phyloP scores from a whole-genome alignment of 2,797 vertebrate species.

The Sardinella longiceps region DNA sequence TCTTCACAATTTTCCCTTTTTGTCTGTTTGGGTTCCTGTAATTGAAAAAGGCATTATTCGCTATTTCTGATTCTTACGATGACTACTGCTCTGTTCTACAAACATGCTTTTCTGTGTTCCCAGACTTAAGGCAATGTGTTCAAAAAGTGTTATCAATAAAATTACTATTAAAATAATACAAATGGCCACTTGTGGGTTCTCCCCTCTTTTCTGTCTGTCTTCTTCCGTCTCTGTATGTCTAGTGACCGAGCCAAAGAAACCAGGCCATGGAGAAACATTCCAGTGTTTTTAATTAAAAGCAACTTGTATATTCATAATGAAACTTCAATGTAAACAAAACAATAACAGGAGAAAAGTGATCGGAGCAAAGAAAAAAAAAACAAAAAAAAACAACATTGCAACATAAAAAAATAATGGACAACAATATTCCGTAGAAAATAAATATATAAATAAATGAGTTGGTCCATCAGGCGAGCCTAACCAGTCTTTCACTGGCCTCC shows the following conservation, averaged over 20 bases:
- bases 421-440: neutral
- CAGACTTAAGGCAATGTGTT: constrained; percentile 78
- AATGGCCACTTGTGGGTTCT: neutral
- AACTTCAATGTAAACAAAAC: neutral
- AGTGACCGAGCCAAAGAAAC: too few species aligned
- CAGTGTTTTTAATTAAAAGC: neutral
- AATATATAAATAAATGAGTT: neutral
- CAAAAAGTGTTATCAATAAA: constrained; percentile 79
- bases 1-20: constrained; percentile 62
- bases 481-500: constrained; percentile 82
- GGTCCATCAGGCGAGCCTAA: constrained; percentile 68
- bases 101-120: constrained; percentile 76
- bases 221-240: neutral
- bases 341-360: neutral
- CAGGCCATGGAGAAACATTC: neutral
- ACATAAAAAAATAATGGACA: constrained; percentile 18
- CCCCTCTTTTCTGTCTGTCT: neutral
- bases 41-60: constrained; percentile 66
- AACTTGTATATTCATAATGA: neutral
- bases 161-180: constrained; percentile 69
- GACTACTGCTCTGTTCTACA: constrained; percentile 76
- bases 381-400: neutral
- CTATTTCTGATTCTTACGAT: constrained; percentile 64
- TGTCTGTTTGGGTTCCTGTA: constrained; percentile 73
- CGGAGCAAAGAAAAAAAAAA: neutral